phyloP scores from a whole-genome alignment of 2,113 vertebrate species.

The Mormyrus lacerda region DNA sequence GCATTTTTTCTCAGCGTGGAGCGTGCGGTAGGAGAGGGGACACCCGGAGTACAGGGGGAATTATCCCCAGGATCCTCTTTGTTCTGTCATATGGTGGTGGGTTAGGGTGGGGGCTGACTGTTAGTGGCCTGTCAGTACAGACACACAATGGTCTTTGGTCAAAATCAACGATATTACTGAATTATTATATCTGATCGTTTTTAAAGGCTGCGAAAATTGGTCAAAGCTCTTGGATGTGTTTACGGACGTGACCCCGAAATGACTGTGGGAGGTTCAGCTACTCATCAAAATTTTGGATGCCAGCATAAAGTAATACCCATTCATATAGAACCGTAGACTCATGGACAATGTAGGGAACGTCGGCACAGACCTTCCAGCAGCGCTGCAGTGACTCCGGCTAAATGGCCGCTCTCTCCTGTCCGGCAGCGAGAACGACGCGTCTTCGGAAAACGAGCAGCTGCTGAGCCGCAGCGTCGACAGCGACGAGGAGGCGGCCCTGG shows the following conservation, averaged over 20 bases:
- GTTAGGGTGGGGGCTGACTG: background rate
- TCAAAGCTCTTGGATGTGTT: background rate
- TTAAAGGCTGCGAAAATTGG: conserved; percentile 12
- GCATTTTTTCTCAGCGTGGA: conserved; percentile 43
- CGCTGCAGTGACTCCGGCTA: background rate
- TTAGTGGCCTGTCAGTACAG: background rate
- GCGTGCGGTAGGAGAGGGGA: background rate
- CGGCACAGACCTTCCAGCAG: background rate
- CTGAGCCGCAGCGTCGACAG: conserved; percentile 93
- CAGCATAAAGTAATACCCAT: background rate
- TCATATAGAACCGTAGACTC: background rate
- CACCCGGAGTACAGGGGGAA: background rate
- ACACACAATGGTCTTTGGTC: background rate
- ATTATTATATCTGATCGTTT: background rate
- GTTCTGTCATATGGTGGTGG: background rate
- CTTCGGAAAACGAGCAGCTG: conserved; percentile 93
- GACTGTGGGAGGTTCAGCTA: background rate
- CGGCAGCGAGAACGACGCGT: conserved; percentile 89
- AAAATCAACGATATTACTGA: background rate
- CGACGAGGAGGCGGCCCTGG: conserved; percentile 83
- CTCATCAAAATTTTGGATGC: background rate
- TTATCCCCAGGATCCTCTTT: background rate
- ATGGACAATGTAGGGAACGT: background rate
- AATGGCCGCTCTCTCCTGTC: conserved; percentile 17
- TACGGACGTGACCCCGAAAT: background rate